Base-by-base conservation (phyloP, 1,140 invertebrate species). In the Temnothorax longispinosus region DNA sequence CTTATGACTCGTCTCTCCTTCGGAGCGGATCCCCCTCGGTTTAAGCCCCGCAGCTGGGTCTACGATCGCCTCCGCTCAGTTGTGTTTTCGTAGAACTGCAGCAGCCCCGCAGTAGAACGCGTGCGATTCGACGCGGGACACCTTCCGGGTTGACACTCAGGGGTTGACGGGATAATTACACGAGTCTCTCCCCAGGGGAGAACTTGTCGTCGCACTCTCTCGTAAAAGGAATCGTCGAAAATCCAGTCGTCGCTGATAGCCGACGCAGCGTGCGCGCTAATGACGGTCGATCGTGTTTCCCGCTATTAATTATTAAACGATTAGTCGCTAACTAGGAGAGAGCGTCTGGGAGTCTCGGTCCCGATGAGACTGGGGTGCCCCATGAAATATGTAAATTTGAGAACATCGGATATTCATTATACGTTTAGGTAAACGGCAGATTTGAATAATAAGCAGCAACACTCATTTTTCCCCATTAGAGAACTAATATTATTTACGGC, bases 141-240 rank as follows among this genome's bases (percentile, higher is more conserved):
- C 74, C 69, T 60, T 67, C 21, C 80, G 21, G 62, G 52, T 27
- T 58, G 15, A 27, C 41, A 71, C 74, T 32, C 58, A 4, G 41
- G 21, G 87, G 84, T 75, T 89, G 85, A 88, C 13, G 62, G 52
- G 84, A 89, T 90, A 90, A 90, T 90, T 90, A 87, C 65, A 67
- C 52, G 47, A 50, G 60, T 72, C 27, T 60, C 11, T 38, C 67
- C 67, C 67, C 18, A 8, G 80, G 65, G 54, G 67, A 74, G 38
- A 18, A 82, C 27, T 44, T 58, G 78, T 82, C 78, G 44, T 82
- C 67, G 78, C 78, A 18, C 10, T 72, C 27, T 27, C 52, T 47
- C 54, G 69, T 41, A 27, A 38, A 75, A 84, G 41, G 80, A 84
- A 82, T 60, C 54, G 54, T 74, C 54, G 52, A 74, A 84, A 62